phyloP scores from a whole-genome alignment of 2,888 invertebrate species.

The Drosophila dives region DNA sequence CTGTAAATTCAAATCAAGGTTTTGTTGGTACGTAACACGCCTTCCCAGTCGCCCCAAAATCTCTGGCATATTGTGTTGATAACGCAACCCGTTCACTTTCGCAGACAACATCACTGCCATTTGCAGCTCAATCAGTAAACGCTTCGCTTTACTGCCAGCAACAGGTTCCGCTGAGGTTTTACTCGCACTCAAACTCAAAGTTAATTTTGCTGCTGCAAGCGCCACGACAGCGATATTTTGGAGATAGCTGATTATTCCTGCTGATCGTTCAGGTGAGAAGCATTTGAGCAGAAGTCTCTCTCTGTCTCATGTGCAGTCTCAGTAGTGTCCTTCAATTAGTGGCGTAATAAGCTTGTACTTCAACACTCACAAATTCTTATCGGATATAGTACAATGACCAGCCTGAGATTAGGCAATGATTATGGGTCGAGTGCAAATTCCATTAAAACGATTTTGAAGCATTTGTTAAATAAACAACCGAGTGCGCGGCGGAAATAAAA shows the following conservation, averaged over 20 bases:
- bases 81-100: constrained; percentile 37
- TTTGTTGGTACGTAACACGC: constrained; percentile 29
- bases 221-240: constrained; percentile 39
- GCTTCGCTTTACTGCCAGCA: constrained; percentile 41
- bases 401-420: constrained; percentile 34
- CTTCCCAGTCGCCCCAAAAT: constrained; percentile 1
- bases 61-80: constrained; percentile 20
- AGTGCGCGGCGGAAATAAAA: not conserved
- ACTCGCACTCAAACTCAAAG: constrained; percentile 10
- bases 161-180: constrained; percentile 48
- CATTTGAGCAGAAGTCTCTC: too few relatives aligned
- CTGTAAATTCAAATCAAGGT: constrained; percentile 18
- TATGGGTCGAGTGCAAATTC: constrained; percentile 51
- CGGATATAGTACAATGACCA: constrained; percentile 13
- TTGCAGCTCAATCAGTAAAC: constrained; percentile 26
- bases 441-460: constrained; percentile 22
- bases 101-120: constrained; percentile 22
- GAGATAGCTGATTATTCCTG: constrained; percentile 1
- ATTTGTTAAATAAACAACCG: constrained; percentile 1
- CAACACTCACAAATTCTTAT: constrained; percentile 25
- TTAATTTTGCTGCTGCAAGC: not conserved
- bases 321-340: not conserved
- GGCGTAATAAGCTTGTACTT: constrained; percentile 3
- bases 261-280: constrained; percentile 31
- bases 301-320: not conserved